A percentile compares a stretch with the other conserved stretches of the same genome.
phyloP scores from a whole-genome alignment of 2,797 vertebrate genomes.

The Xiphorhynchus erythropygius region DNA sequence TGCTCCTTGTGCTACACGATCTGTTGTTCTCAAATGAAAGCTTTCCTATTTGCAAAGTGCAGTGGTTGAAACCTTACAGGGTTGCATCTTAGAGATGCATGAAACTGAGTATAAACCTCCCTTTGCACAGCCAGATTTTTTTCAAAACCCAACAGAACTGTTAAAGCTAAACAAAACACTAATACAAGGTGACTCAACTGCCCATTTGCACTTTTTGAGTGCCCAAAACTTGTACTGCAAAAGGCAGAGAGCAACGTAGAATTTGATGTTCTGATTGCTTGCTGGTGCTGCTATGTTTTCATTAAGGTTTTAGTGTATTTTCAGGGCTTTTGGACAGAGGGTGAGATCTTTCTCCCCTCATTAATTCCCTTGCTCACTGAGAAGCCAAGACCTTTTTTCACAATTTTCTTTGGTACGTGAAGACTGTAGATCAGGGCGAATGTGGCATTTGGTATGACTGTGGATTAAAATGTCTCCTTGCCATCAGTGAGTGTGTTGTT shows the following conservation, averaged over 20 bases:
- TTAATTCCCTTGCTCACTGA: background rate
- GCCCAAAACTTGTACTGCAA: background rate
- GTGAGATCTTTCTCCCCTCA: background rate
- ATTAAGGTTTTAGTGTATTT: background rate
- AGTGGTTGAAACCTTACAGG: background rate
- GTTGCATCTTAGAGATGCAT: background rate
- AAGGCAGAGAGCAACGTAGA: background rate
- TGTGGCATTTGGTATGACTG: background rate
- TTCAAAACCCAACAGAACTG: background rate
- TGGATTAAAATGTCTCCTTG: background rate
- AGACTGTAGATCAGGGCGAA: background rate
- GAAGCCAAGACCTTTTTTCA: background rate
- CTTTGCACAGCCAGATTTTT: background rate
- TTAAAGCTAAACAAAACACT: background rate
- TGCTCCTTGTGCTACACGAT: background rate
- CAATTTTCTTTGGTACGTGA: rapidly evolving
- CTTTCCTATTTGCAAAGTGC: background rate
- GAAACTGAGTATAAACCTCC: background rate
- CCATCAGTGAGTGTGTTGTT: background rate
- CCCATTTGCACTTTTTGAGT: background rate
- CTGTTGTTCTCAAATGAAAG: background rate
- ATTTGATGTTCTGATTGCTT: background rate
- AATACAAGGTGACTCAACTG: background rate
- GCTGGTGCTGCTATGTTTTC: background rate
- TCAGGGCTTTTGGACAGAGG: background rate